Base-by-base conservation (phyloP, 2,888 invertebrate species). In the Antheraea assamensis region DNA sequence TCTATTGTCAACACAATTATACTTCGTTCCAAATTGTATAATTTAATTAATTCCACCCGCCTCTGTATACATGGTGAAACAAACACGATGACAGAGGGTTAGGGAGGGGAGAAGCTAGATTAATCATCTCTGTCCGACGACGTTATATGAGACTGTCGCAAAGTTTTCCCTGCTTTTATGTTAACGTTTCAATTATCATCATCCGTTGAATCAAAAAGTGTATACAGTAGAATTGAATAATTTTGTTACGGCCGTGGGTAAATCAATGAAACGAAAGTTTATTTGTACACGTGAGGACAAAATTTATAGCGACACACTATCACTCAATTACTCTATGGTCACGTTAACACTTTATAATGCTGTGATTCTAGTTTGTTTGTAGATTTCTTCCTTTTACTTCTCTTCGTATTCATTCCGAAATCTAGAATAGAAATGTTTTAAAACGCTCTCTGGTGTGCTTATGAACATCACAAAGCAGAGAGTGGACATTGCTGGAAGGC, bases 31-130 rank as follows among this genome's bases (percentile, higher is more conserved):
- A 73, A 75, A 76, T 72, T 61, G 74, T 76, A 75, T 76, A 74
- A 77, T 78, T 76, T 79, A 81, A 81, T 81, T 82, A 82, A 82
- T 79, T 78, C 75, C 73, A 66, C 72, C 42, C 74, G 68, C 76
- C 76, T 77, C 35, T 66, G 66, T 66, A 5, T 66, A 35, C 35
- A 66, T 21, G 66, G 66, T n/a, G 35, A 35, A 35, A 66, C 66
- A 66, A 61, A 30, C 66, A 66, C 35, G 31, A 21, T 10, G 66
- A 19, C 31, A 19, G 30, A 15, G 27, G 64, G 55, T 8, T 8
- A 21, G 55, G 55, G 61, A 17, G 27, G 27, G 27, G 10, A 27
- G 24, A 55, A 64, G 35, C 19, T 31, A 66, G 35, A 66, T 66
- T 66, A 66, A 66, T 66, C 66, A 66, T 66, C 21, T 66, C 35